These are phyloP conservation scores for Gastrophryne carolinensis DNA, from an alignment of 2,797 vertebrate genomes.

Conservation along the genomic window DNA sequence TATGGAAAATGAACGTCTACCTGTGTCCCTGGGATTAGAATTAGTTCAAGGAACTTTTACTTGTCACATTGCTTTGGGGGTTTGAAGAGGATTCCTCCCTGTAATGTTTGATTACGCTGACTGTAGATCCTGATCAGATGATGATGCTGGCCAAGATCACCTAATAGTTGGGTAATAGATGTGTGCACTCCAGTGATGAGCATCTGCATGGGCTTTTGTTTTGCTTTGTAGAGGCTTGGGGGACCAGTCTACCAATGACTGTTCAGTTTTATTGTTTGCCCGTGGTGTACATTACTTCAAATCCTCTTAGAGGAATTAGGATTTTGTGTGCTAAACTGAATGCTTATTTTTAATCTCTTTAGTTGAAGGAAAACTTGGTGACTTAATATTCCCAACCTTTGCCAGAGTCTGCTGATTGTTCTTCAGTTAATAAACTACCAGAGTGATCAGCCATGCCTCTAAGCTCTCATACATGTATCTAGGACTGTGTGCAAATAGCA, in stretches of 20 bases:
- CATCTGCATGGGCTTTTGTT: background rate
- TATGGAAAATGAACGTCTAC: too few species aligned
- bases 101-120: too few species aligned
- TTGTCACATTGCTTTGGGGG: too few species aligned
- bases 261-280: background rate
- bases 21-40: too few species aligned
- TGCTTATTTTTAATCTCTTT: constrained; percentile 42
- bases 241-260: background rate
- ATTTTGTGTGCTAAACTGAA: background rate
- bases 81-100: too few species aligned
- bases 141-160: background rate
- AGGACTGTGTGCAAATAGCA: background rate
- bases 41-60: too few species aligned
- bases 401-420: constrained; percentile 15
- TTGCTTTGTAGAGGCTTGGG: background rate
- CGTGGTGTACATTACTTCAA: constrained; percentile 28
- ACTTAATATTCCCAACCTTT: constrained; percentile 22
- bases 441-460: background rate
- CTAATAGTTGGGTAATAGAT: background rate
- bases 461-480: background rate
- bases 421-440: constrained; percentile 19
- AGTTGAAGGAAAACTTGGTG: background rate
- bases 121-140: background rate
- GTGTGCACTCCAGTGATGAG: background rate
- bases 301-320: constrained; percentile 24